Conservation (phyloP, 1,140 invertebrate genomes). For the Proctacanthus coquilletti region DNA sequence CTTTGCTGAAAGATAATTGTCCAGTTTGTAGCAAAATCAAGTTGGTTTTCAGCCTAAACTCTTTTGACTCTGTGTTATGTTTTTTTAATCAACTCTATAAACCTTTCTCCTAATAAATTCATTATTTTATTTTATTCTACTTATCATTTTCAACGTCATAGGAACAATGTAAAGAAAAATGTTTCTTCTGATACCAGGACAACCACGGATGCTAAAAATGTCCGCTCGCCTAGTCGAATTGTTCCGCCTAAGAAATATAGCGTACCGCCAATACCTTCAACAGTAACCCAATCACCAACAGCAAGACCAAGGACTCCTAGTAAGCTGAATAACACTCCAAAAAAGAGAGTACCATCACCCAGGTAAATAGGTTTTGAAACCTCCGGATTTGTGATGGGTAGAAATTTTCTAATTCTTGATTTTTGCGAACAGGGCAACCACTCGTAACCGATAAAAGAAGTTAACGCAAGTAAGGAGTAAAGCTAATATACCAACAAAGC, state of each 20-base stretch:
- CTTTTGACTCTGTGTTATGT: not conserved
- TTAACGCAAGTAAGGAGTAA: too few species aligned
- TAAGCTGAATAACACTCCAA: conserved; percentile 6
- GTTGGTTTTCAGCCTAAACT: too few species aligned
- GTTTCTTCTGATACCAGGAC: conserved; percentile 5
- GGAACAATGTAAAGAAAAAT: not conserved
- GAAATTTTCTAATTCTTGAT: too few species aligned
- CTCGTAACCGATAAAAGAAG: too few species aligned
- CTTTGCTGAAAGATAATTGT: too few species aligned
- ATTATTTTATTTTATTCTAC: too few species aligned
- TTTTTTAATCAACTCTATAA: not conserved
- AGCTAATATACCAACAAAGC: too few species aligned
- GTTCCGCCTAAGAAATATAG: conserved; percentile 28
- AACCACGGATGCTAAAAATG: conserved; percentile 10
- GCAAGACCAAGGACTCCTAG: conserved; percentile 5
- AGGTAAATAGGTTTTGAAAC: too few species aligned
- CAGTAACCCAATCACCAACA: not conserved
- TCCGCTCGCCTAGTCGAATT: conserved; percentile 25
- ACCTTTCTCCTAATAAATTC: not conserved
- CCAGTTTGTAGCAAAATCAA: too few species aligned
- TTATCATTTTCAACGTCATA: too few species aligned
- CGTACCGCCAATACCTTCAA: conserved; percentile 9
- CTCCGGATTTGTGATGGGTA: too few species aligned
- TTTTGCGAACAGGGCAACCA: too few species aligned
- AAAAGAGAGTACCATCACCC: conserved; percentile 4